phyloP scores from a whole-genome alignment of 2,888 invertebrate genomes.

The Epiblema foenella region DNA sequence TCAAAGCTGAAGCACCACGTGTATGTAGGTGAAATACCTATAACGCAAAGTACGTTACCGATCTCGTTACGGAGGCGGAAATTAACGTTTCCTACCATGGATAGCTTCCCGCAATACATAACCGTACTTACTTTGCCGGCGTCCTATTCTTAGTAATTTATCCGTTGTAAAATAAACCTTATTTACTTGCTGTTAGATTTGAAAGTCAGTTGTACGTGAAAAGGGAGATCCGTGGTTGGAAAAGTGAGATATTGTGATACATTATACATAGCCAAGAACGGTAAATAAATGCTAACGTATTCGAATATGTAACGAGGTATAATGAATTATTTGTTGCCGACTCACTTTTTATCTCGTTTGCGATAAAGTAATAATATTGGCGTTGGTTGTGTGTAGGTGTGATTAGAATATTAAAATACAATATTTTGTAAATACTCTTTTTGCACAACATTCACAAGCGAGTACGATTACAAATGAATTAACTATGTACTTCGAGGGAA shows the following conservation, averaged over 20 bases:
- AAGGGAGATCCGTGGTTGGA: not conserved
- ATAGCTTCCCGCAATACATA: conserved; percentile 41
- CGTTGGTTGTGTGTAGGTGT: not conserved
- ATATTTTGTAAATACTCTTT: not conserved
- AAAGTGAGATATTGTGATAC: conserved; percentile 13
- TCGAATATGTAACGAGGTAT: conserved; percentile 39
- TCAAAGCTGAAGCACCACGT: not conserved
- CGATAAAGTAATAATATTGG: conserved; percentile 15
- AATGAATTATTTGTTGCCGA: conserved; percentile 37
- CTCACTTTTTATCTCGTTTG: conserved; percentile 31
- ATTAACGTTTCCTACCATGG: conserved; percentile 61
- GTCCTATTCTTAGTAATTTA: not conserved
- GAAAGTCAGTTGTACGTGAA: not conserved
- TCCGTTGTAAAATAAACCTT: not conserved
- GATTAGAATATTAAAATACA: not conserved
- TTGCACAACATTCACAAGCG: too few relatives aligned
- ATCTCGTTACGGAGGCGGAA: conserved; percentile 64
- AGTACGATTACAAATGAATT: not conserved
- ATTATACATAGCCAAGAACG: conserved; percentile 14
- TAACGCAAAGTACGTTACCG: conserved; percentile 53
- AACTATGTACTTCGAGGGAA: too few relatives aligned
- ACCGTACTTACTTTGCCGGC: conserved; percentile 19
- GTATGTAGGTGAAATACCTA: conserved; percentile 22
- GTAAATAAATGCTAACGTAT: conserved; percentile 41
- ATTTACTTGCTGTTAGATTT: not conserved